A percentile compares a stretch with the other conserved stretches of the same genome.
phyloP scores from a whole-genome alignment of 2,113 vertebrate genomes.

The Tragelaphus imberbis region DNA sequence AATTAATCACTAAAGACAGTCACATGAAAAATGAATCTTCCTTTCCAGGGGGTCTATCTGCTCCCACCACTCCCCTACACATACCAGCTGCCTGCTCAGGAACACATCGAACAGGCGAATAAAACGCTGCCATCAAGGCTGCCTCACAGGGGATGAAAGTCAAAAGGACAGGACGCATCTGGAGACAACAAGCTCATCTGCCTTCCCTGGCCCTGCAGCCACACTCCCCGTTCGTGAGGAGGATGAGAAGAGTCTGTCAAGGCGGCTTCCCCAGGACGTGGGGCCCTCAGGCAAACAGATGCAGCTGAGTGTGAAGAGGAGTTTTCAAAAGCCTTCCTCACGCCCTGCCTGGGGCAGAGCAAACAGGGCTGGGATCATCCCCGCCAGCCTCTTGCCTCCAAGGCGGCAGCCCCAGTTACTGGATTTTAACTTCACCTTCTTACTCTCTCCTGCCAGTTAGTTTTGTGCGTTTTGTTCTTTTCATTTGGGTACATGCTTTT shows the following conservation, averaged over 20 bases:
- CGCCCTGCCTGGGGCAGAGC: conserved; percentile 43
- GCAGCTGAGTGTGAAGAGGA: not conserved
- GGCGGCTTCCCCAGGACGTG: not conserved
- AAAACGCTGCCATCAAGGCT: not conserved
- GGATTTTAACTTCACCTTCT: not conserved
- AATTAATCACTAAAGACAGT: not conserved
- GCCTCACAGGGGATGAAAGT: not conserved
- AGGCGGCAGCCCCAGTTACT: not conserved
- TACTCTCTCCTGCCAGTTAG: not conserved
- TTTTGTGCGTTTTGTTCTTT: not conserved
- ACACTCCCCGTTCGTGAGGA: not conserved
- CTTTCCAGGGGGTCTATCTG: not conserved
- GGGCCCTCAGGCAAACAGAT: conserved; percentile 37
- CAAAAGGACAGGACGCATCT: not conserved
- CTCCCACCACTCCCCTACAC: not conserved
- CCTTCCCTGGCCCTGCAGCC: not conserved
- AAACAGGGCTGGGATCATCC: not conserved
- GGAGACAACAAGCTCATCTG: not conserved
- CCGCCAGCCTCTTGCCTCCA: not conserved
- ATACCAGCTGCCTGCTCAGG: not conserved
- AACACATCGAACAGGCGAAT: not conserved
- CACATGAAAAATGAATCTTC: conserved; percentile 30
- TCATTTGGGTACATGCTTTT: not conserved
- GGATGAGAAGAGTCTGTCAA: not conserved
- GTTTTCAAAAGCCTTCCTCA: not conserved